Conservation (phyloP, 2,888 invertebrate genomes). For the Colletes collaris region DNA sequence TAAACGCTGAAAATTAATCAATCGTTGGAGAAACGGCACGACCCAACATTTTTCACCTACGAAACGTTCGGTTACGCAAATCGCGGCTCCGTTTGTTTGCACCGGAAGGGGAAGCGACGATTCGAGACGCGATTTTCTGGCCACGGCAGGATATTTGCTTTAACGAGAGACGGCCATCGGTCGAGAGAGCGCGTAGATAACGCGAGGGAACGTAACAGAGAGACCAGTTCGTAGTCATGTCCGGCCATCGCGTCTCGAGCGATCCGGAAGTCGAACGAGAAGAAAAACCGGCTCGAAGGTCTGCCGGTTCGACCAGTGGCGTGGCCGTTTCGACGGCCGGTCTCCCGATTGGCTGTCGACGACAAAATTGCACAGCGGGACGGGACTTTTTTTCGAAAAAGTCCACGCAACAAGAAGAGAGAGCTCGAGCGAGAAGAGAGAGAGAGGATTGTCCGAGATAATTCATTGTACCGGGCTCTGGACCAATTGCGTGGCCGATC, state of each 20-base stretch:
- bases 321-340: slow-evolving; percentile 30
- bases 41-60: too few relatives aligned
- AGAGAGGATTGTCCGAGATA: slow-evolving; percentile 45
- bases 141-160: slow-evolving; percentile 76
- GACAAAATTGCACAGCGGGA: slow-evolving; percentile 76
- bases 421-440: slow-evolving; percentile 26
- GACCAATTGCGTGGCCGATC: slow-evolving; percentile 70
- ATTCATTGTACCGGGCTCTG: slow-evolving; percentile 60
- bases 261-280: slow-evolving; percentile 58
- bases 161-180: slow-evolving; percentile 56
- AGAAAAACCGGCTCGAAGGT: slow-evolving; percentile 47
- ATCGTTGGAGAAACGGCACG: too few relatives aligned
- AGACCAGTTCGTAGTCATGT: slow-evolving; percentile 56
- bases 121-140: slow-evolving; percentile 71
- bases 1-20: too few relatives aligned
- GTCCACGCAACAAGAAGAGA: slow-evolving; percentile 21
- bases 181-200: too few relatives aligned
- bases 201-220: not conserved
- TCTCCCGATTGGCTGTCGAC: slow-evolving; percentile 68
- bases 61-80: slow-evolving; percentile 19
- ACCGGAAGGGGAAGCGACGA: slow-evolving; percentile 74
- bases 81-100: slow-evolving; percentile 10
- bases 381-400: slow-evolving; percentile 51
- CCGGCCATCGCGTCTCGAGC: slow-evolving; percentile 61
- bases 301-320: slow-evolving; percentile 40